Conservation (phyloP, 2,797 vertebrate genomes). For the Brotogeris chrysoptera region DNA sequence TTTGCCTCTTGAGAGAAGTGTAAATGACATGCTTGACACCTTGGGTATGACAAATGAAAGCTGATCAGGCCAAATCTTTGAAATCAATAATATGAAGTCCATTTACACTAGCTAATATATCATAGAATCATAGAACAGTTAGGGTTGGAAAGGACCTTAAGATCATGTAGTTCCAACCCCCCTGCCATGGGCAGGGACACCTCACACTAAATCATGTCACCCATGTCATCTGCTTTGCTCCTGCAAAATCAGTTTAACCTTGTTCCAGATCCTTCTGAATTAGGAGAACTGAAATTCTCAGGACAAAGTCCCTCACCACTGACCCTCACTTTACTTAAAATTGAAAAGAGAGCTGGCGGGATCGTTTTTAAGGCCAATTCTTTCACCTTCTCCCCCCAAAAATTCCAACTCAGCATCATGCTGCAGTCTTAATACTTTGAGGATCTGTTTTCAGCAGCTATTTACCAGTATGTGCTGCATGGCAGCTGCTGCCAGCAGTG, state of each 20-base stretch:
- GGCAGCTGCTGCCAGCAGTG: background rate
- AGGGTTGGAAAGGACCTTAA: background rate
- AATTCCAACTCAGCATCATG: background rate
- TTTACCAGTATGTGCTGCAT: background rate
- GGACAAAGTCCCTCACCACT: background rate
- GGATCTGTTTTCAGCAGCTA: background rate
- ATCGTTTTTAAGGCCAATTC: background rate
- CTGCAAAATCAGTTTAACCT: background rate
- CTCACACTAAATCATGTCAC: background rate
- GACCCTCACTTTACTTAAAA: background rate
- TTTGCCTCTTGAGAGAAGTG: background rate
- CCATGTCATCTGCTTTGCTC: background rate
- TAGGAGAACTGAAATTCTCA: background rate
- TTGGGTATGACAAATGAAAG: background rate
- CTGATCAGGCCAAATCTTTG: background rate
- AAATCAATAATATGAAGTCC: background rate
- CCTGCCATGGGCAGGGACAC: background rate
- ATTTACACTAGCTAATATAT: background rate
- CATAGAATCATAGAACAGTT: background rate
- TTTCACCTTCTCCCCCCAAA: fast-evolving
- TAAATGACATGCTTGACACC: background rate
- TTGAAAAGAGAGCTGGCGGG: background rate
- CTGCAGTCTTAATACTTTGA: background rate
- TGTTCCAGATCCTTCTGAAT: background rate
- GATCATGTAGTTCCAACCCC: background rate